Evolutionary conservation across 2,113 vertebrate species (phyloP), one percentile per base, ranked within the genome.

Genomic region (Dicrurus megarhynchus): DNA sequence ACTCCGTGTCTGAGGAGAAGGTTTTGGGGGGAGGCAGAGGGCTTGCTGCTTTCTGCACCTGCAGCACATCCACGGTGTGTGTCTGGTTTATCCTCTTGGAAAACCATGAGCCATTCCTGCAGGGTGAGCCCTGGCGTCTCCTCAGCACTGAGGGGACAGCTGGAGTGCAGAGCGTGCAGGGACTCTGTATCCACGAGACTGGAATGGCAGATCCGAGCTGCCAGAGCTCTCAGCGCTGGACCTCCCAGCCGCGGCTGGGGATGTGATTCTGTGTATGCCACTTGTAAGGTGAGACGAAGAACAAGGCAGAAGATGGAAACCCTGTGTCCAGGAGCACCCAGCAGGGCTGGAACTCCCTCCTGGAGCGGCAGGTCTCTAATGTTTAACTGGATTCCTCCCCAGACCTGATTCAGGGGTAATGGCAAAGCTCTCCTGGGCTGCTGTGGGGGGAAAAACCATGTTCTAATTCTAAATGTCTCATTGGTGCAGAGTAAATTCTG

Each of bases 21-120:
- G 1, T 57, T 50, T 20, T 27, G 46, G 26, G 30, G 53, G 7
- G 39, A 20, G 23, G 13, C 61, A 47, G 33, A 0, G 3, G 35
- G 3, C 3, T 33, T 41, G 49, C 22, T 53, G 59, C 47, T 82
- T 52, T 23, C 57, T 64, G 32, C 26, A 11, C 33, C 50, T 7
- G 0, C 67, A 32, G 47, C 20, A 13, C 28, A 16, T 18, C 37
- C 11, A 8, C 5, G 13, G 16, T 3, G 1, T 5, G 26, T 37
- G 44, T 35, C 65, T 1, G 1, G 9, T 57, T 61, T 28, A 14
- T 67, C 42, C 1, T 6, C 57, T 9, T 13, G 53, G 46, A 69
- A 83, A n/a, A 11, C 17, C 41, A 6, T 0, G 9, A 77, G 55
- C 33, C 37, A 6, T 37, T 65, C 9, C 44, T 35, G 75, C 50